Conservation (phyloP, 2,888 invertebrate genomes). For the Oconnorella tubifera region DNA sequence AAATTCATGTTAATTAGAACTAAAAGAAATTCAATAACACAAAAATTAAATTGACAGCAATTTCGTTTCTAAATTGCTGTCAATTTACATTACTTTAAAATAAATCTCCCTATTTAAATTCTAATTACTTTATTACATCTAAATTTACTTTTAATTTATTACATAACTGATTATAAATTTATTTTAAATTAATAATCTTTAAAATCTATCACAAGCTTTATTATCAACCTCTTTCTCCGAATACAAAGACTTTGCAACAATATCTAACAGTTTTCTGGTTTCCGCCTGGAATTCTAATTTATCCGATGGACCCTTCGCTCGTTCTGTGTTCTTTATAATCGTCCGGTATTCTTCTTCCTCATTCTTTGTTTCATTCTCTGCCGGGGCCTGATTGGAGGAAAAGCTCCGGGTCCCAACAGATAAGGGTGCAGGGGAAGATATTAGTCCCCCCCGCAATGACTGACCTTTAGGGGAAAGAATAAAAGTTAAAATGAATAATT, state of each 20-base stretch:
- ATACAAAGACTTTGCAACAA: slow-evolving; percentile 93
- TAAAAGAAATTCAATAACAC: no score
- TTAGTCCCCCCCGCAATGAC: background rate
- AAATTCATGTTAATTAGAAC: no score
- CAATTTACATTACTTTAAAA: no score
- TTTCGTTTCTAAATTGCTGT: no score
- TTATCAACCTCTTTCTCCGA: slow-evolving; percentile 93
- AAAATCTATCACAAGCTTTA: slow-evolving; percentile 34
- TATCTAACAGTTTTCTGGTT: slow-evolving; percentile 88
- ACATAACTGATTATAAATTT: background rate
- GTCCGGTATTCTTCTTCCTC: slow-evolving; percentile 60
- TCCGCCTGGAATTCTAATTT: slow-evolving; percentile 94
- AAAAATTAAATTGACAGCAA: no score
- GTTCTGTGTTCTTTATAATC: slow-evolving; percentile 65
- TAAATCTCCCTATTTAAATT: no score
- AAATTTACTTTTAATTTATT: no score
- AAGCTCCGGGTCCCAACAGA: no score
- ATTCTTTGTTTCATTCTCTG: slow-evolving; percentile 1
- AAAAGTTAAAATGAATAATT: no score
- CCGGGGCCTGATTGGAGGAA: slow-evolving; percentile 8
- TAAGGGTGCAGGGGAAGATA: no score
- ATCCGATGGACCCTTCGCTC: slow-evolving; percentile 59
- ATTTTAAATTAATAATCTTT: background rate
- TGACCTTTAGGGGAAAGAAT: background rate
- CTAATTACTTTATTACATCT: no score